Base-by-base conservation (phyloP, 2,888 invertebrate species). In the Tiliacea aurago region DNA sequence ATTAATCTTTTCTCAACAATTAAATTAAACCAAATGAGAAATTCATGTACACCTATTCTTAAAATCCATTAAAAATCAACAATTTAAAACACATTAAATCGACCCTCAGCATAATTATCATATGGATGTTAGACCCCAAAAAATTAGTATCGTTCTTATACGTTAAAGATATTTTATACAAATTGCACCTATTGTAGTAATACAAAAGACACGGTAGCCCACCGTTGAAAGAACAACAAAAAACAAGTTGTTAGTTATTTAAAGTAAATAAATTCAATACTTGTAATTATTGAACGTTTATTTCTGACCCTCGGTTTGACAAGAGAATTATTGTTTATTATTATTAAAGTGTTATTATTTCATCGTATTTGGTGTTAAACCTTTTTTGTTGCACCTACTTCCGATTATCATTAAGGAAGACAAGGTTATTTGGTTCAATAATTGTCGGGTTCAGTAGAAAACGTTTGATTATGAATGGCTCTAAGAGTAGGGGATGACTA, bases 281-380 rank as follows among this genome's bases (percentile, higher is more conserved):
- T 59, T 63, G 59, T 73, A 85, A 83, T 76, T 74, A 80, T 80
- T 55, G 53, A 20, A 0, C 68, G 51, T 76, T 84, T 79, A 74
- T 55, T 55, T 67, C 11, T 76, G 84, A 85, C 84, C 81, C 61
- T 83, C 81, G 0, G 0, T 5, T 49, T 83, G 69, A 66, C 81
- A 80, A 63, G 15, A 58, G 55, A 78, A 73, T 83, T 51, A 63
- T 68, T 49, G 45, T 67, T 68, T 82, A 78, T 66, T 70, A 65
- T 65, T 59, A 69, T 55, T 37, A 37, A 51, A 51, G 9, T 63
- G 66, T 66, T 70, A 78, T 83, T 69, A 78, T 73, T 59, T 73
- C 73, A 28, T 53, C 78, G 45, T 49, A 73, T 80, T 83, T 78
- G 64, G 73, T 70, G 66, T 78, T 61, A 61, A 9, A 47, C 67